A percentile compares a stretch with the other conserved stretches of the same genome.
These are phyloP conservation scores for Thripadectes ignobilis DNA, from an alignment of 2,797 vertebrate genomes.

Conservation along the genomic window DNA sequence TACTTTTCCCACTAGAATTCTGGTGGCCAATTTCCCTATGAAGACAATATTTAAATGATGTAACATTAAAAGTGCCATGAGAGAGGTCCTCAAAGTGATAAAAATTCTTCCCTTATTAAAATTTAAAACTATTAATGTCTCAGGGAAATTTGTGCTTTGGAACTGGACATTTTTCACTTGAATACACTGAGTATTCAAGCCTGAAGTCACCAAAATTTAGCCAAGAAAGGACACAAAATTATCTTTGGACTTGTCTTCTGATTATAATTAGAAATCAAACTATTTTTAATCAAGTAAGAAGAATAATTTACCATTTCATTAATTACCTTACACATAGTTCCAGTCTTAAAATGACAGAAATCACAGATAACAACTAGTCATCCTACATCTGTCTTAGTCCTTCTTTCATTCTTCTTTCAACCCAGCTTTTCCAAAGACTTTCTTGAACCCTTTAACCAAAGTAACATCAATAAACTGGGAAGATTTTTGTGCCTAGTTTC, in stretches of 20 bases:
- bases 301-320: background rate
- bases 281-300: background rate
- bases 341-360: background rate
- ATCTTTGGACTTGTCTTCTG: background rate
- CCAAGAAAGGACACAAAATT: background rate
- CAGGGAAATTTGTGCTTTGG: background rate
- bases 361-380: background rate
- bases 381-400: background rate
- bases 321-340: background rate
- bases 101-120: conserved; percentile 12
- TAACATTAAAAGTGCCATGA: background rate
- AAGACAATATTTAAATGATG: background rate
- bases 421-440: background rate
- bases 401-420: background rate
- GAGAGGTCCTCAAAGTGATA: background rate
- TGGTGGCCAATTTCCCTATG: background rate
- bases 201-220: background rate
- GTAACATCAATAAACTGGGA: background rate
- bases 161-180: background rate
- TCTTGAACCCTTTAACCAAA: background rate
- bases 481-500: background rate
- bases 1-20: background rate
- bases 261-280: background rate
- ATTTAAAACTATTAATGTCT: background rate
- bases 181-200: background rate